phyloP scores from a whole-genome alignment of 2,797 vertebrate genomes.

The Malurus leucopterus region DNA sequence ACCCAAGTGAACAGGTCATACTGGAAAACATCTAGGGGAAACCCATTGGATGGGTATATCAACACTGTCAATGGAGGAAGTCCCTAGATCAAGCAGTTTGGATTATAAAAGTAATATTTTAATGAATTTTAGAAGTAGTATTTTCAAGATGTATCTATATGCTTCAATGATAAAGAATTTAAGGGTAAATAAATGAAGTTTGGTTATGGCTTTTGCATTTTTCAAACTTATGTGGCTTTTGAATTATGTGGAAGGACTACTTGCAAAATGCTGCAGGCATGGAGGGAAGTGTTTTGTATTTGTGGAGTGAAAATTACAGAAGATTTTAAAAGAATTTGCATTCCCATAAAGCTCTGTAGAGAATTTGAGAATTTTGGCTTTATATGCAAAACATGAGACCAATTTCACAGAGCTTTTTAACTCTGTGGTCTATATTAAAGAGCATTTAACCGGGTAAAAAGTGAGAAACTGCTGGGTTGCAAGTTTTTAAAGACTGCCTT shows the following conservation, averaged over 20 bases:
- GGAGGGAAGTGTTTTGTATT: neutral
- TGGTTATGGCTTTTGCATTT: neutral
- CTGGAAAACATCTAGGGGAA: neutral
- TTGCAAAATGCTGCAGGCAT: neutral
- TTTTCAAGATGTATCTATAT: neutral
- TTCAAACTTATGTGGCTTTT: neutral
- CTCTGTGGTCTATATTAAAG: neutral
- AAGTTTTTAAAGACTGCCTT: neutral
- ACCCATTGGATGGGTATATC: rapidly evolving
- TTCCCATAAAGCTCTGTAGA: neutral
- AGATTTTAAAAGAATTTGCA: neutral
- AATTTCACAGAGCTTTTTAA: neutral
- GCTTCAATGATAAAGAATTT: neutral
- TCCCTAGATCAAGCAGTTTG: neutral
- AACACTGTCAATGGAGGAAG: neutral
- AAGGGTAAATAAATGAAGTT: neutral
- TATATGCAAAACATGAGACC: neutral
- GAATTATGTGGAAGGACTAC: neutral
- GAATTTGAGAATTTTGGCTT: neutral
- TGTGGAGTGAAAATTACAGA: neutral
- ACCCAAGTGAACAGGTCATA: neutral
- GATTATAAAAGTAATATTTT: neutral
- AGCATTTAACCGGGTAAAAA: neutral
- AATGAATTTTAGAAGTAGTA: neutral
- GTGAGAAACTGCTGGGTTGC: neutral